These are phyloP conservation scores for Drosophila cyrtoloma DNA, from an alignment of 2,888 invertebrate species.

Conservation along the genomic window DNA sequence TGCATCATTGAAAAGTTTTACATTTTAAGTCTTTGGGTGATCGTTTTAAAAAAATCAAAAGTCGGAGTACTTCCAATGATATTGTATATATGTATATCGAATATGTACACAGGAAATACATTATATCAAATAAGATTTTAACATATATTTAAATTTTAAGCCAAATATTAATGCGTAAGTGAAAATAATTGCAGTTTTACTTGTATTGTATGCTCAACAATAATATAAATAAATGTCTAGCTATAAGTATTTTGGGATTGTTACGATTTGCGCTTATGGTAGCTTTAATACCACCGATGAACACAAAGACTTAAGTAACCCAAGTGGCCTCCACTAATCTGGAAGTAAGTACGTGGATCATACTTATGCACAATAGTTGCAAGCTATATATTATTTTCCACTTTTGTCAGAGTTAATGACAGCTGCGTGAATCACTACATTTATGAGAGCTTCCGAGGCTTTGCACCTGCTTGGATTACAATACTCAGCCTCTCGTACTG, in stretches of 20 bases:
- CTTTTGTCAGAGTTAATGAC: not conserved
- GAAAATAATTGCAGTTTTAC: slow-evolving; percentile 7
- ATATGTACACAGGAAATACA: slow-evolving; percentile 20
- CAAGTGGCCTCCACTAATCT: not conserved
- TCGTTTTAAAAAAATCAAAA: slow-evolving; percentile 14
- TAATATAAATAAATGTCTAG: not conserved
- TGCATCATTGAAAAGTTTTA: not conserved
- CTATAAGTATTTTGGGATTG: not conserved
- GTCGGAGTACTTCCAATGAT: slow-evolving; percentile 23
- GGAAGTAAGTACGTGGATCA: not conserved
- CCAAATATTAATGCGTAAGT: slow-evolving; percentile 30
- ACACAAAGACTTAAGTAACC: not conserved
- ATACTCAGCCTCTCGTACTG: not conserved
- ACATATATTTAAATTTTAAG: slow-evolving; percentile 14
- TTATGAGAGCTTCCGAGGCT: not conserved
- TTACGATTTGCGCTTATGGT: not conserved
- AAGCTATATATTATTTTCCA: not conserved
- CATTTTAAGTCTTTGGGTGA: not conserved
- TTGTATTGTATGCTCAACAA: not conserved
- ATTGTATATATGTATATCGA: slow-evolving; percentile 19
- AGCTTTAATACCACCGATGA: not conserved
- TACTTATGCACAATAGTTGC: not conserved
- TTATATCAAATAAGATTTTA: slow-evolving; percentile 7
- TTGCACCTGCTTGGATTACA: slow-evolving; percentile 11
- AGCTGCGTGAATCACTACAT: not conserved